These are phyloP conservation scores for Turnix velox DNA, from an alignment of 2,113 vertebrate genomes.

Conservation along the genomic window DNA sequence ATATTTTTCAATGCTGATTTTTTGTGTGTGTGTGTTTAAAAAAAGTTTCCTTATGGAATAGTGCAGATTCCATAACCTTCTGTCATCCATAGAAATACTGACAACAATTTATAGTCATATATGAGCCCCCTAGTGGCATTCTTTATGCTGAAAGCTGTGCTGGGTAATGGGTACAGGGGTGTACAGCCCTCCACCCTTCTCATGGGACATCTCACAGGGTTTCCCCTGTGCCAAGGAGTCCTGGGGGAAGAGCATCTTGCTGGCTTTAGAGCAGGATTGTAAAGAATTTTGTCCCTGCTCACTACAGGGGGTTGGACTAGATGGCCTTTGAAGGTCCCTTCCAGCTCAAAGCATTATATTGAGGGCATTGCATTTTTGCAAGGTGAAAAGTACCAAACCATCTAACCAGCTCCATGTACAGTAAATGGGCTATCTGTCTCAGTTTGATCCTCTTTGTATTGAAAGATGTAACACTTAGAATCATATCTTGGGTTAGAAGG, in stretches of 20 bases:
- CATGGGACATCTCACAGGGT: neutral
- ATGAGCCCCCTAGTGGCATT: slow-evolving; percentile 45
- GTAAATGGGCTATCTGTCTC: neutral
- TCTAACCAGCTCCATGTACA: neutral
- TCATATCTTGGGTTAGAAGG: no score
- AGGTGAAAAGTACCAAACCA: neutral
- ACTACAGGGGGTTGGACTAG: no score
- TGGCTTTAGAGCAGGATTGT: rapidly evolving
- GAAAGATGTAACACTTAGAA: neutral
- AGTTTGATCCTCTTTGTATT: rapidly evolving
- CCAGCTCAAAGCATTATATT: no score
- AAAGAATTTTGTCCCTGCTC: no score
- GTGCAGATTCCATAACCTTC: neutral
- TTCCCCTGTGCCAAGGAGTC: neutral
- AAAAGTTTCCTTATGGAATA: neutral
- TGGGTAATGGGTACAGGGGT: neutral
- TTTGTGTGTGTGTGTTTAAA: neutral
- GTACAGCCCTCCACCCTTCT: rapidly evolving
- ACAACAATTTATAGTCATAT: no score
- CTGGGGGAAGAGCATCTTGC: neutral
- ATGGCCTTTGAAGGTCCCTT: no score
- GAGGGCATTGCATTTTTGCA: neutral
- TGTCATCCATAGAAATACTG: rapidly evolving
- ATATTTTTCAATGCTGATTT: rapidly evolving
- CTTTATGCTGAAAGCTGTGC: rapidly evolving